phyloP scores from a whole-genome alignment of 2,888 invertebrate genomes.

The Mythimna ferrago region DNA sequence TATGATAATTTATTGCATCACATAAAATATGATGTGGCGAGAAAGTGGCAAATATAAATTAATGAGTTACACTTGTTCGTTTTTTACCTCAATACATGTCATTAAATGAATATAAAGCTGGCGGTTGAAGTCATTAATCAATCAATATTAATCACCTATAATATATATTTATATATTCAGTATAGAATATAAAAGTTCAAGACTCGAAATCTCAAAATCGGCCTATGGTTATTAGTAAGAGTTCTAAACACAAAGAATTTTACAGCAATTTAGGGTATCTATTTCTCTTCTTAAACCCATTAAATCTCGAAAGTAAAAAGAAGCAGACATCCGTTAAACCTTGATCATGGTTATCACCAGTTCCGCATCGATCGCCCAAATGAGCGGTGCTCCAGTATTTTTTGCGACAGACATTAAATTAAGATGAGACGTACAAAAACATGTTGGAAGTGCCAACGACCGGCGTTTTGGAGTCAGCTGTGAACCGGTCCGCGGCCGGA shows the following conservation, averaged over 20 bases:
- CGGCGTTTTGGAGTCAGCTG: conserved; percentile 66
- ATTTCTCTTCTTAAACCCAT: background rate
- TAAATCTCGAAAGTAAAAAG: conserved; percentile 4
- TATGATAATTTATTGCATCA: conserved; percentile 21
- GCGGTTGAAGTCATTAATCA: background rate
- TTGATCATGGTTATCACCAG: conserved; percentile 34
- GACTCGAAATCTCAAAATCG: background rate
- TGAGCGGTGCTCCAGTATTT: conserved; percentile 48
- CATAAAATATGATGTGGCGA: conserved; percentile 1
- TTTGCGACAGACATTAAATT: conserved; percentile 58
- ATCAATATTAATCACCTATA: conserved; percentile 7
- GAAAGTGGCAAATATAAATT: conserved; percentile 14
- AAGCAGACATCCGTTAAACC: conserved; percentile 3
- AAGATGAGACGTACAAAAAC: conserved; percentile 59
- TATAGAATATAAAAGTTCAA: background rate
- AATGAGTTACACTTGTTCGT: background rate
- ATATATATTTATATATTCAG: background rate
- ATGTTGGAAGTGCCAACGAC: conserved; percentile 57
- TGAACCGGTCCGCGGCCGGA: conserved; percentile 60
- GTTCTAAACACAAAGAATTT: background rate
- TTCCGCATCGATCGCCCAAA: conserved; percentile 18
- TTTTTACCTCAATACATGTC: conserved; percentile 13
- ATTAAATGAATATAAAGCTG: conserved; percentile 6
- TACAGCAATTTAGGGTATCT: background rate
- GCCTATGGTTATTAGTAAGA: background rate